A percentile compares a stretch with the other conserved stretches of the same genome.
phyloP scores from a whole-genome alignment of 2,888 invertebrate genomes.

The Drosophila kambysellisi region DNA sequence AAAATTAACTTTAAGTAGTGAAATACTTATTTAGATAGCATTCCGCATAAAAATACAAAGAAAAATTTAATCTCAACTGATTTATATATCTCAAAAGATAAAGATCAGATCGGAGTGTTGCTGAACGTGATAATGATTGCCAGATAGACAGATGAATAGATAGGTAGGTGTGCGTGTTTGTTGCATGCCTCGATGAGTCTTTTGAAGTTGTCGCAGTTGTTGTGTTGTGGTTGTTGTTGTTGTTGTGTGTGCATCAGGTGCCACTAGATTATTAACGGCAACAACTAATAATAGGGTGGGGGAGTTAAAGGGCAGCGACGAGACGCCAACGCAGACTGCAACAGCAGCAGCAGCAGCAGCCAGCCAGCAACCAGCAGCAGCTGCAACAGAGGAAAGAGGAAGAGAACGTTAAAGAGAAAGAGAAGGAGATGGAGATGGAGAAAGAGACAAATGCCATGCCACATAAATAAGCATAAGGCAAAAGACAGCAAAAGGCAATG shows the following conservation, averaged over 20 bases:
- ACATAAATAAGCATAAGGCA: constrained; percentile 71
- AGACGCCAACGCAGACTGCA: constrained; percentile 68
- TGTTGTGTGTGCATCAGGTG: constrained; percentile 48
- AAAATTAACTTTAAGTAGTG: too few relatives aligned
- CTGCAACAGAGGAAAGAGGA: constrained; percentile 21
- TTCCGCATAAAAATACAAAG: neutral
- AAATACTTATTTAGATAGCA: too few relatives aligned
- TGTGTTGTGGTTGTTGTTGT: constrained; percentile 23
- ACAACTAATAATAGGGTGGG: constrained; percentile 23
- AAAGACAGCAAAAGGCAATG: constrained; percentile 31
- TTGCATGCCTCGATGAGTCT: constrained; percentile 37
- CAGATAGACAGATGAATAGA: constrained; percentile 14
- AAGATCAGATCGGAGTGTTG: constrained; percentile 24
- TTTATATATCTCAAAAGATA: neutral
- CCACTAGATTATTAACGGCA: constrained; percentile 38
- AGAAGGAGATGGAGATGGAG: constrained; percentile 4
- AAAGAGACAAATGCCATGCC: constrained; percentile 56
- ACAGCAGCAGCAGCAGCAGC: constrained; percentile 15
- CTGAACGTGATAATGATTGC: constrained; percentile 47
- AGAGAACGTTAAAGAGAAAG: constrained; percentile 2
- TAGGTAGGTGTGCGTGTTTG: neutral
- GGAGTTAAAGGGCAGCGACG: constrained; percentile 69
- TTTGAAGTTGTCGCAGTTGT: constrained; percentile 44
- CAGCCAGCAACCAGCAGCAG: constrained; percentile 38
- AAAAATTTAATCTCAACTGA: neutral